Evolutionary conservation across 2,888 invertebrate species (phyloP).

Genomic region (Tachina fera): DNA sequence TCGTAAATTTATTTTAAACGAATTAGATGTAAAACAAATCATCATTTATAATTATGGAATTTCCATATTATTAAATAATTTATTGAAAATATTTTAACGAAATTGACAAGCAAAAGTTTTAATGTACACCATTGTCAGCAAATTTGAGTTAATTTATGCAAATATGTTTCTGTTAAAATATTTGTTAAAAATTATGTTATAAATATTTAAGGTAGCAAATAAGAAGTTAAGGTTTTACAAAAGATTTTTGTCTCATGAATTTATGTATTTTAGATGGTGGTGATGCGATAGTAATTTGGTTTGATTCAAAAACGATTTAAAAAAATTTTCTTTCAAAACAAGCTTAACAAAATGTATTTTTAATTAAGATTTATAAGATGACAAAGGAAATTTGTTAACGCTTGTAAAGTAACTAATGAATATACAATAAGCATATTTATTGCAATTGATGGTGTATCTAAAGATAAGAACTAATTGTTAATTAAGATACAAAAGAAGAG

Average conservation of each 20-base stretch:
- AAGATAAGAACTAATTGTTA: background rate
- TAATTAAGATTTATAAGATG: constrained; percentile 27
- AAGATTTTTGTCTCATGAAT: constrained; percentile 21
- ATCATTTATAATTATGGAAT: background rate
- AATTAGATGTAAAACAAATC: constrained; percentile 8
- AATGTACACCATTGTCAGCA: constrained; percentile 22
- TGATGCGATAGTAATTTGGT: constrained; percentile 30
- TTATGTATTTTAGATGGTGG: constrained; percentile 39
- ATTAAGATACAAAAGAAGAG: too few relatives aligned
- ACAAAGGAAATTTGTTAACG: constrained; percentile 12
- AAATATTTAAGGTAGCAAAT: constrained; percentile 26
- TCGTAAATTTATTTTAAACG: constrained; percentile 7
- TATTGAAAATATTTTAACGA: background rate
- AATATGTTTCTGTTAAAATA: constrained; percentile 8
- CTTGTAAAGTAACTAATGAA: background rate
- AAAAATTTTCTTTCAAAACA: background rate
- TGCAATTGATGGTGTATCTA: background rate
- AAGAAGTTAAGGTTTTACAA: background rate
- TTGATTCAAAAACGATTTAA: background rate
- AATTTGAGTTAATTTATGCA: background rate
- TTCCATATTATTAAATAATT: background rate
- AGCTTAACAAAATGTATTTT: background rate
- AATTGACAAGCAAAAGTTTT: background rate
- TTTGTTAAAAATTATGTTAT: constrained; percentile 38
- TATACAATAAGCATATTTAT: background rate